phyloP scores from a whole-genome alignment of 2,888 invertebrate genomes.

The Xestia sexstrigata region DNA sequence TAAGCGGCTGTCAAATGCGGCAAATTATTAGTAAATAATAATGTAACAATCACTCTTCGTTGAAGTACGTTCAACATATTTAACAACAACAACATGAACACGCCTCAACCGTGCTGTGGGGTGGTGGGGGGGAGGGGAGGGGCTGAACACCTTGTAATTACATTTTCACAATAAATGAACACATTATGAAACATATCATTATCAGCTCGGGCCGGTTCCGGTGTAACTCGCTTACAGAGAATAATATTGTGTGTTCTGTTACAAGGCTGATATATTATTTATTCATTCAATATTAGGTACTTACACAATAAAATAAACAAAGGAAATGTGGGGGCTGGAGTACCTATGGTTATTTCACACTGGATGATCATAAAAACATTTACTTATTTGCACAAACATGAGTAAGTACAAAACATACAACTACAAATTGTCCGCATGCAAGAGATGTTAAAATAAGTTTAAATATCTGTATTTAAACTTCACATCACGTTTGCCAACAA shows the following conservation, averaged over 20 bases:
- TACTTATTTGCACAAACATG: too few relatives aligned
- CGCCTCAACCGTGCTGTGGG: not conserved
- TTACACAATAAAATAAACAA: too few relatives aligned
- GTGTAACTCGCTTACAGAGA: not conserved
- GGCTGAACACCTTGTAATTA: constrained; percentile 15
- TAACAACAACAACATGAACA: not conserved
- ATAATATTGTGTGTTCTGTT: not conserved
- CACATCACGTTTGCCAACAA: too few relatives aligned
- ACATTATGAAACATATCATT: constrained; percentile 11
- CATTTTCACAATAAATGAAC: constrained; percentile 33
- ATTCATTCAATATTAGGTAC: too few relatives aligned
- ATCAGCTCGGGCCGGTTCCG: not conserved
- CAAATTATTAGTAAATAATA: constrained; percentile 1
- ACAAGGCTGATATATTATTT: not conserved
- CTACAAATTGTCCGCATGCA: too few relatives aligned
- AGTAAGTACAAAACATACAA: too few relatives aligned
- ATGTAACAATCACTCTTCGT: not conserved
- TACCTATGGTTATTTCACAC: too few relatives aligned
- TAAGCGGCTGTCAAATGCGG: not conserved
- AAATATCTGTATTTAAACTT: too few relatives aligned
- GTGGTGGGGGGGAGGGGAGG: too few relatives aligned
- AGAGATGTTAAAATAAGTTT: too few relatives aligned
- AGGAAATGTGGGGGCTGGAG: too few relatives aligned
- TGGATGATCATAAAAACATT: too few relatives aligned
- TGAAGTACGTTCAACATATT: constrained; percentile 10